Evolutionary conservation across 2,113 vertebrate genomes (phyloP).

Genomic region (Phasianus colchicus): DNA sequence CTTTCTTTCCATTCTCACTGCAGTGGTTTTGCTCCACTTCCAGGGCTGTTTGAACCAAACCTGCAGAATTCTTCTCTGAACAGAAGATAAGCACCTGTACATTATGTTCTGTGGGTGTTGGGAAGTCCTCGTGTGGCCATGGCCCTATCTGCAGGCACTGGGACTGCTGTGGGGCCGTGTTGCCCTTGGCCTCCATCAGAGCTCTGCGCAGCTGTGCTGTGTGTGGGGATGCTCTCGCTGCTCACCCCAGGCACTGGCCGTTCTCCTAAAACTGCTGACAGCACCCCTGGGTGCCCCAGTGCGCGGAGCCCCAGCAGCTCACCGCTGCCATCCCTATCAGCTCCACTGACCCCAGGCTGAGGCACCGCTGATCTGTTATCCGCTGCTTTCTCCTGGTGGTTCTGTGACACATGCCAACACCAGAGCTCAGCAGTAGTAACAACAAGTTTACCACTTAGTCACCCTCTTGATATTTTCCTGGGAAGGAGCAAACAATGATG

Average conservation of each 20-base stretch:
- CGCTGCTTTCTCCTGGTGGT: neutral
- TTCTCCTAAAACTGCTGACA: neutral
- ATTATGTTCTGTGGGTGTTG: neutral
- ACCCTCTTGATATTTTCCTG: neutral
- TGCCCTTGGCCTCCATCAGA: neutral
- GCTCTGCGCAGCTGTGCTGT: accelerated
- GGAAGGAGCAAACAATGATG: neutral
- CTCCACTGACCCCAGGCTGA: accelerated
- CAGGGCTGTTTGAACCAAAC: neutral
- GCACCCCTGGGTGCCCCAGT: neutral
- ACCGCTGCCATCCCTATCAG: accelerated
- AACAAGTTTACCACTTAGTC: neutral
- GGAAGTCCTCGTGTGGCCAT: accelerated
- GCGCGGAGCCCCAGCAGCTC: neutral
- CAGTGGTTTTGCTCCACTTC: neutral
- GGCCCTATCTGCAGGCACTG: neutral
- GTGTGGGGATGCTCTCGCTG: neutral
- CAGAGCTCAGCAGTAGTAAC: neutral
- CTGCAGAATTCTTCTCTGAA: neutral
- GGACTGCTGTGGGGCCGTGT: neutral
- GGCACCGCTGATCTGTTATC: neutral
- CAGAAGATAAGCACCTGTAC: neutral
- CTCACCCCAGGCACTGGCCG: no score
- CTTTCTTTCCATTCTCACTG: neutral
- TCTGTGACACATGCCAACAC: neutral